phyloP scores from a whole-genome alignment of 1,140 invertebrate species.

The Drosophila orena region DNA sequence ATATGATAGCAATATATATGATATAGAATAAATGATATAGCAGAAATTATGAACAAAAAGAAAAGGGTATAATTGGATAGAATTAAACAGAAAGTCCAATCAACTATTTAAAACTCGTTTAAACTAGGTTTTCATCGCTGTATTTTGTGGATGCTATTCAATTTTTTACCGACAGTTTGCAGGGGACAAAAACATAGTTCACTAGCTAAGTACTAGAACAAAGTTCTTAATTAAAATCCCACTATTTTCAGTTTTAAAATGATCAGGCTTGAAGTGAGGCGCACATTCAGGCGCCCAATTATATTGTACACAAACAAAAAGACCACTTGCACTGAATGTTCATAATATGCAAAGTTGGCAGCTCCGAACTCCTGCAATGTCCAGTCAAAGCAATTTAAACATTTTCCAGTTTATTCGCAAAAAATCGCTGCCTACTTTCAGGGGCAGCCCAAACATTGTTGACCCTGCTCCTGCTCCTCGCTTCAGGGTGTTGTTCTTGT shows the following conservation, averaged over 20 bases:
- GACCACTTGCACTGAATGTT: background rate
- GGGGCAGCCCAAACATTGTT: constrained; percentile 52
- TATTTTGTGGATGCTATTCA: too few relatives aligned
- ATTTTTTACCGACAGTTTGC: too few relatives aligned
- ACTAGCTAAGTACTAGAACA: too few relatives aligned
- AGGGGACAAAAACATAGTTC: too few relatives aligned
- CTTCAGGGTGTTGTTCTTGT: background rate
- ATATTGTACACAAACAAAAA: background rate
- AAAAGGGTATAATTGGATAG: too few relatives aligned
- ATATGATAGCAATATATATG: too few relatives aligned
- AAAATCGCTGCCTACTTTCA: constrained; percentile 49
- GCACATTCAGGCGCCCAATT: background rate
- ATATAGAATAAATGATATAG: too few relatives aligned
- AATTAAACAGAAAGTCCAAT: too few relatives aligned
- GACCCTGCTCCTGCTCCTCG: constrained; percentile 19
- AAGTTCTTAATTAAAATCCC: background rate
- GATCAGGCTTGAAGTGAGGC: background rate
- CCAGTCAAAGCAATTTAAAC: background rate
- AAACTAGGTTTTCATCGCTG: too few relatives aligned
- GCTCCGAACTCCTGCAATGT: background rate
- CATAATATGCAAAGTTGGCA: constrained; percentile 3
- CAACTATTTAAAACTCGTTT: too few relatives aligned
- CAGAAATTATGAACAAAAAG: too few relatives aligned
- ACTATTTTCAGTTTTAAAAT: background rate
- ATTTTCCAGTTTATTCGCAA: background rate